Evolutionary conservation across 35 echinoderm and acorn worm genomes (phyloP), one percentile per base, ranked within the genome.

Genomic region (Lytechinus variegatus): DNA sequence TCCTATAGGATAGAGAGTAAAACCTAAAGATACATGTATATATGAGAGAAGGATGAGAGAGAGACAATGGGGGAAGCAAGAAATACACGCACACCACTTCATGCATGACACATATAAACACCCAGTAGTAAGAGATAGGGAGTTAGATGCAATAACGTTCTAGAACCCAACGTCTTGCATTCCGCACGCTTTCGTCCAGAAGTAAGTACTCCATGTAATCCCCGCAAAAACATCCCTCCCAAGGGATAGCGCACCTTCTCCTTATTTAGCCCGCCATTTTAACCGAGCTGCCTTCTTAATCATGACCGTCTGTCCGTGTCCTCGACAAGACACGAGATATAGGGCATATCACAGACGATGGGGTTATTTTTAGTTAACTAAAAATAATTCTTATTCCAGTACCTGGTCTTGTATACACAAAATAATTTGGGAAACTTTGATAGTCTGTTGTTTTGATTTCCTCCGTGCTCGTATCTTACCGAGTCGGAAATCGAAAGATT

Each of bases 231-330:
- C 66, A 79, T 79, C 66, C 24, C 66, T 24, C 66, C 21, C 66
- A 16, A 24, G 66, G 66, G 66, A 79, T 24, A 24, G n/a, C 66
- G 66, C 66, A 79, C 66, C 66, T 79, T 79, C 66, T 79, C 66
- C 66, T 79, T 79, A 79, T 79, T 79, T 24, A 79, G 66, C 66
- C 66, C 66, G 66, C 66, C 66, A 79, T 79, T 79, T 79, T 79
- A 24, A 79, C 66, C 16, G 66, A 19, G 66, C 66, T 79, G 66
- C 24, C 66, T 79, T 79, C 6, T 79, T 79, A 19, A 79, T 79
- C 2, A 79, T 79, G 57, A 60, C 10, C 9, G 57, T 60, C 57
- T 60, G 66, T 79, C 14, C 21, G 14, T 24, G 66, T 8, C n/a
- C 66, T 79, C 66, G 16, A 79, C 66, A 79, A 58, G 66, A n/a